These are phyloP conservation scores for Cossypha niveicapilla DNA, from an alignment of 2,797 vertebrate species.

Conservation along the genomic window DNA sequence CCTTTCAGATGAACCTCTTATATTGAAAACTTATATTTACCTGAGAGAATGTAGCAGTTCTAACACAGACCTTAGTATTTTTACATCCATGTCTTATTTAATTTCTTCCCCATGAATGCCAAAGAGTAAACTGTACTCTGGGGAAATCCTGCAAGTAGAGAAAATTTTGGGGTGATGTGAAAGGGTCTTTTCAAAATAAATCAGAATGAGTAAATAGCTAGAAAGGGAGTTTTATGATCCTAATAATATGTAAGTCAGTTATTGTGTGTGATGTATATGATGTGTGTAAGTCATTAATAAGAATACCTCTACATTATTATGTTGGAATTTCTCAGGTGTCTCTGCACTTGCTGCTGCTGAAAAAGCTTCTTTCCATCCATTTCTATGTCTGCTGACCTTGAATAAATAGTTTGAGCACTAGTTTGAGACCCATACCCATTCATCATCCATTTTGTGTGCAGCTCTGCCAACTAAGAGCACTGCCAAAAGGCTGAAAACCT, in stretches of 20 bases:
- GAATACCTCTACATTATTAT: not conserved
- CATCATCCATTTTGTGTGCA: not conserved
- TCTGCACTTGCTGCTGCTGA: not conserved
- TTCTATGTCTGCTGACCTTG: not conserved
- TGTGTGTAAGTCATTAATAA: not conserved
- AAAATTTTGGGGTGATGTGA: not conserved
- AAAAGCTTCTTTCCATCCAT: not conserved
- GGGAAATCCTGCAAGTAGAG: not conserved
- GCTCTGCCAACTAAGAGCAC: not conserved
- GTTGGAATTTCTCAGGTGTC: not conserved
- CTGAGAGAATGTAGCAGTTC: not conserved
- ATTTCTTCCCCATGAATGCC: not conserved
- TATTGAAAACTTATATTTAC: not conserved
- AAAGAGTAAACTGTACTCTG: not conserved
- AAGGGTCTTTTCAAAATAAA: not conserved
- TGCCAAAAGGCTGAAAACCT: slow-evolving; percentile 8
- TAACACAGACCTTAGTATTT: not conserved
- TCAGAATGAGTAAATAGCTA: not conserved
- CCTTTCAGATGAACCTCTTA: not conserved
- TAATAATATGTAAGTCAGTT: not conserved
- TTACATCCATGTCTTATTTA: not conserved
- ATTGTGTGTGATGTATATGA: not conserved
- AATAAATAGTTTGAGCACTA: not conserved
- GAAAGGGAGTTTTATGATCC: slow-evolving; percentile 50
- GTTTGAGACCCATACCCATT: not conserved